phyloP scores from a whole-genome alignment of 35 echinoderm and acorn worm genomes.

The Amphiura filiformis region DNA sequence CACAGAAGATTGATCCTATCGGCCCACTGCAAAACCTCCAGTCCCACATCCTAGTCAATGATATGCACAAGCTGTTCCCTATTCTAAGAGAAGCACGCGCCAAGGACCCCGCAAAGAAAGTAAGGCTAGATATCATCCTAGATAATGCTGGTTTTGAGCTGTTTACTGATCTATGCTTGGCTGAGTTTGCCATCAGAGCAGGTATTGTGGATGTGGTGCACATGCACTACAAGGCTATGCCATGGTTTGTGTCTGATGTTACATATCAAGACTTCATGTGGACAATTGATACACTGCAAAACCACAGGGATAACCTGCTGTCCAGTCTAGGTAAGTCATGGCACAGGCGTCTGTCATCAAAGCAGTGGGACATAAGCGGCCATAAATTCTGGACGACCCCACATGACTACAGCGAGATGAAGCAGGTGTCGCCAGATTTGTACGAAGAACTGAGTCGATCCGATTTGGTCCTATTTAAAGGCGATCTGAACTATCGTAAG shows the following conservation, averaged over 20 bases:
- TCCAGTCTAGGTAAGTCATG: constrained; percentile 50
- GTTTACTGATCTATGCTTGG: constrained; percentile 85
- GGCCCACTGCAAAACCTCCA: constrained; percentile 49
- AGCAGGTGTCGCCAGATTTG: constrained; percentile 64
- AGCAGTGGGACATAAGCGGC: constrained; percentile 52
- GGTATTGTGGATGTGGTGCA: constrained; percentile 49
- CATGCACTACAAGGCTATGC: constrained; percentile 91
- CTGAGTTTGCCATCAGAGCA: constrained; percentile 53
- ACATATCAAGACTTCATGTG: constrained; percentile 63
- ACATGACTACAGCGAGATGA: constrained; percentile 76
- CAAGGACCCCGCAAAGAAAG: not conserved
- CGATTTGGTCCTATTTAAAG: constrained; percentile 74
- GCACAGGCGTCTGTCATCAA: constrained; percentile 31
- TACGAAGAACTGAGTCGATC: constrained; percentile 70
- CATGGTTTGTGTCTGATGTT: constrained; percentile 97
- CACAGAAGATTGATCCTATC: constrained; percentile 78
- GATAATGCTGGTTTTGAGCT: constrained; percentile 98
- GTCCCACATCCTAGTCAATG: constrained; percentile 74
- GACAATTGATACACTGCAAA: constrained; percentile 57
- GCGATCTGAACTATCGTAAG: constrained; percentile 98
- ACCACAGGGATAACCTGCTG: constrained; percentile 26
- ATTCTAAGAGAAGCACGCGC: constrained; percentile 17
- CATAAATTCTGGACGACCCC: constrained; percentile 92
- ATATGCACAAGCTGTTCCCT: constrained; percentile 59
- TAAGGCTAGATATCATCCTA: constrained; percentile 80